Evolutionary conservation across 2,888 invertebrate species (phyloP), one percentile per base, ranked within the genome.

Genomic region (Xestia ashworthii): DNA sequence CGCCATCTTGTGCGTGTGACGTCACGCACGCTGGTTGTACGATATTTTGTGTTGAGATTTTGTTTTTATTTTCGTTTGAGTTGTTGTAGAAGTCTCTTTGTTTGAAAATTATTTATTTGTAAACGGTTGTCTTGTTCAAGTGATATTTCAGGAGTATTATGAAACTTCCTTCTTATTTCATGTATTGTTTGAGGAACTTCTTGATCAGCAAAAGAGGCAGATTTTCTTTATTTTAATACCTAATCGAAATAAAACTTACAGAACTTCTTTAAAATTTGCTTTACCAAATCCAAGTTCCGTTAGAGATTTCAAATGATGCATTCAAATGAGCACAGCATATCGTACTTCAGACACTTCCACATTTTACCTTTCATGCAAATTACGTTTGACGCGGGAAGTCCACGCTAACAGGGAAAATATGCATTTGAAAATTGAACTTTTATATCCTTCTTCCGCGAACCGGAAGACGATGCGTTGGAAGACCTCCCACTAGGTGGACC

Each of bases 1-100:
- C 85, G 92, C 94, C 94, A 93, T 94, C 91, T 94, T 93, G 89
- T 68, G 64, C 53, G 73, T 72, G 78, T 93, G 93, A 94, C 94
- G 94, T 94, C 93, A 94, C 68, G 74, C 60, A 76, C 79, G 82
- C 80, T 87, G 82, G 81, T 88, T 87, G n/a, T n/a, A 89, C 88
- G 84, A 86, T 91, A 88, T 90, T 89, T 90, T 87, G 80, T 87
- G 67, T 81, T 78, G 73, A 88, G 84, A 84, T 88, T 85, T 71
- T 87, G 62, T 83, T 88, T 81, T 83, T 73, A 77, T 80, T 81
- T 84, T 87, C 78, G 74, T 85, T 88, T 71, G 11, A 74, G 68
- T 76, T 81, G 41, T 55, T 58, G 5, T 5, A 58, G 48, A 70
- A 25, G 64, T 55, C 25, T 38, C 9, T 38, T 71, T 44, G 25